These are phyloP conservation scores for Pandemis heparana DNA, from an alignment of 2,888 invertebrate species.

Conservation along the genomic window DNA sequence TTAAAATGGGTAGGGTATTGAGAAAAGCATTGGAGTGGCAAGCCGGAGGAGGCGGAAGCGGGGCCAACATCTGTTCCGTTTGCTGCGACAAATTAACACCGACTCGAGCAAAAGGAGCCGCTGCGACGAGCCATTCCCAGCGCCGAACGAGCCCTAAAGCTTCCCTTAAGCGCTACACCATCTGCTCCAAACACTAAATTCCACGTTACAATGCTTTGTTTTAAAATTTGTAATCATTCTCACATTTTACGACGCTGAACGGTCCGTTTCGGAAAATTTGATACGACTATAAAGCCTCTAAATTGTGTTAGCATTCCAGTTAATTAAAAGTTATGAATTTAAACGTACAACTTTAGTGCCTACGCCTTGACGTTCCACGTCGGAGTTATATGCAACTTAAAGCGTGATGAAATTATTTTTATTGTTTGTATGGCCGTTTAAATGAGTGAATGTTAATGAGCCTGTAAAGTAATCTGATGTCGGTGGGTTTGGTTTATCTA, in stretches of 20 bases:
- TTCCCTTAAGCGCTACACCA: slow-evolving; percentile 77
- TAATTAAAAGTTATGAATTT: slow-evolving; percentile 86
- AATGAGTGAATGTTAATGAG: slow-evolving; percentile 69
- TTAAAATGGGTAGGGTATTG: background rate
- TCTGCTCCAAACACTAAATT: slow-evolving; percentile 80
- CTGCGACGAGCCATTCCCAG: slow-evolving; percentile 73
- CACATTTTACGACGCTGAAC: slow-evolving; percentile 83
- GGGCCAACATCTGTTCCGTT: slow-evolving; percentile 76
- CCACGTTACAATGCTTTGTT: slow-evolving; percentile 82
- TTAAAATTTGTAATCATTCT: slow-evolving; percentile 85
- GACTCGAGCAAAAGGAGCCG: slow-evolving; percentile 74
- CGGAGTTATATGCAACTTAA: slow-evolving; percentile 63
- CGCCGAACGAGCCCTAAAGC: slow-evolving; percentile 76
- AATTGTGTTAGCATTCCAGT: slow-evolving; percentile 82
- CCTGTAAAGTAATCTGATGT: slow-evolving; percentile 54
- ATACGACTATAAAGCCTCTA: slow-evolving; percentile 83
- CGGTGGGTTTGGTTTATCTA: background rate
- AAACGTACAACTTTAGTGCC: slow-evolving; percentile 72
- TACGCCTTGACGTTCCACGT: slow-evolving; percentile 70
- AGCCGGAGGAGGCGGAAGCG: slow-evolving; percentile 51
- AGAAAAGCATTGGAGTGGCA: slow-evolving; percentile 41
- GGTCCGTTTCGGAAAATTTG: slow-evolving; percentile 84
- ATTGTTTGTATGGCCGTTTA: slow-evolving; percentile 65
- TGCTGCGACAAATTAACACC: slow-evolving; percentile 81
- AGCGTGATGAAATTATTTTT: slow-evolving; percentile 71